Evolutionary conservation across 2,113 vertebrate genomes (phyloP).

Genomic region (Atlantisia rogersi): DNA sequence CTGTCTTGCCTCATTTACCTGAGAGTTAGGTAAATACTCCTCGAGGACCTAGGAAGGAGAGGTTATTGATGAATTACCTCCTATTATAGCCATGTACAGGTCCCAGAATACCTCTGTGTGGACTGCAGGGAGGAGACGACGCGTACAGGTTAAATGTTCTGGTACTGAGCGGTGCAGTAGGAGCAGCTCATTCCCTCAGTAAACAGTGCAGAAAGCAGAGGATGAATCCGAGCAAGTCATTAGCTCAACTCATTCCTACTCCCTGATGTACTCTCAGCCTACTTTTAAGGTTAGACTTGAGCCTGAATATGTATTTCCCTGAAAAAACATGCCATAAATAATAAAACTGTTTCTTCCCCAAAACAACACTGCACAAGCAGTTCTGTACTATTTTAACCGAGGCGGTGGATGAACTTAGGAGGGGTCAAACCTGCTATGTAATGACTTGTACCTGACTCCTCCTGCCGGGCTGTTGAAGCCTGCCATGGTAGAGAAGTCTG

Average conservation of each 20-base stretch:
- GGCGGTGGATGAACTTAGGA: not conserved
- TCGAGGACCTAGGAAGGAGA: not conserved
- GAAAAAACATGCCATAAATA: slow-evolving; percentile 46
- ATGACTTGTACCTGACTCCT: not conserved
- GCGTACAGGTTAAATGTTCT: not conserved
- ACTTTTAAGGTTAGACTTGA: slow-evolving; percentile 23
- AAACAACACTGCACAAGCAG: not conserved
- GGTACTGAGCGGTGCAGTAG: not conserved
- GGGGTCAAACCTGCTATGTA: not conserved
- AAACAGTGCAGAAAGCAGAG: not conserved
- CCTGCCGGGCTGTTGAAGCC: not conserved
- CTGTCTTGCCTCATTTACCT: slow-evolving; percentile 19
- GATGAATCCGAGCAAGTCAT: not conserved
- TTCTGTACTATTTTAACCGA: not conserved
- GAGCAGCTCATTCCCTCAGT: not conserved
- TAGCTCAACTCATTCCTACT: slow-evolving; percentile 10
- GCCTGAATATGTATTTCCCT: not conserved
- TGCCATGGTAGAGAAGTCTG: not conserved
- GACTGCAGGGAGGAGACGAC: not conserved
- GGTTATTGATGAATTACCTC: slow-evolving; percentile 6
- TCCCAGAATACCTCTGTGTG: not conserved
- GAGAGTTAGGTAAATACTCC: not conserved
- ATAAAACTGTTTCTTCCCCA: slow-evolving; percentile 10
- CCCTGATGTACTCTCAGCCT: slow-evolving; percentile 17
- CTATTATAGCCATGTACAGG: not conserved